Conservation (phyloP, 2,797 vertebrate species). For the Xyrichtys novacula region DNA sequence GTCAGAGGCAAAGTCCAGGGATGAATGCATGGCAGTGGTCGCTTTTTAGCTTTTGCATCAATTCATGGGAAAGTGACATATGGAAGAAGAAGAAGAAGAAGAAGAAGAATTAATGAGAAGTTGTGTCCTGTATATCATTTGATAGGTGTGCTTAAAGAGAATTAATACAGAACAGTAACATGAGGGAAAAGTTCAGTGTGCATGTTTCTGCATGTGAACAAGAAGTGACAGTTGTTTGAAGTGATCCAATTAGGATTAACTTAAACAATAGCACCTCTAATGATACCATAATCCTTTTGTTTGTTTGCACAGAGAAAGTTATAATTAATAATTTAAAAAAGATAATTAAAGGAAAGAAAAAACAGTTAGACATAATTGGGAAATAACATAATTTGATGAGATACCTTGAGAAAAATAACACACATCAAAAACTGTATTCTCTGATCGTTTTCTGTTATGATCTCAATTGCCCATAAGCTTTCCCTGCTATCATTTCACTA, state of each 20-base stretch:
- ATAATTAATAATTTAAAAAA: constrained; percentile 57
- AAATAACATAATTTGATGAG: constrained; percentile 55
- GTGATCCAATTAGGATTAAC: constrained; percentile 32
- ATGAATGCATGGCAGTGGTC: constrained; percentile 35
- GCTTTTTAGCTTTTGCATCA: constrained; percentile 35
- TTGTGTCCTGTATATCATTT: constrained; percentile 39
- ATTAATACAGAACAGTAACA: constrained; percentile 17
- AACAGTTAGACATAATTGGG: constrained; percentile 25
- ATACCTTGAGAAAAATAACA: constrained; percentile 57
- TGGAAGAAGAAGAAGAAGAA: not conserved
- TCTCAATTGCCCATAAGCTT: constrained; percentile 68
- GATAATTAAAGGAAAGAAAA: constrained; percentile 65
- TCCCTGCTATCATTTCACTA: constrained; percentile 63
- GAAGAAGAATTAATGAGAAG: constrained; percentile 9
- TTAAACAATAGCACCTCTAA: constrained; percentile 22
- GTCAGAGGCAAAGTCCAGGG: constrained; percentile 36
- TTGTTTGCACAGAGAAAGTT: constrained; percentile 42
- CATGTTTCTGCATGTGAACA: not conserved
- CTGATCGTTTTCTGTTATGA: constrained; percentile 50
- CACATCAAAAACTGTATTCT: constrained; percentile 52
- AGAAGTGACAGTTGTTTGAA: constrained; percentile 37
- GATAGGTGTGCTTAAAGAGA: constrained; percentile 4
- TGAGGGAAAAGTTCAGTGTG: constrained; percentile 8
- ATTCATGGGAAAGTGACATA: constrained; percentile 8
- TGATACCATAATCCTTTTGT: constrained; percentile 41